Conservation (phyloP, 2,113 vertebrate genomes). For the Myrmecophaga tridactyla region DNA sequence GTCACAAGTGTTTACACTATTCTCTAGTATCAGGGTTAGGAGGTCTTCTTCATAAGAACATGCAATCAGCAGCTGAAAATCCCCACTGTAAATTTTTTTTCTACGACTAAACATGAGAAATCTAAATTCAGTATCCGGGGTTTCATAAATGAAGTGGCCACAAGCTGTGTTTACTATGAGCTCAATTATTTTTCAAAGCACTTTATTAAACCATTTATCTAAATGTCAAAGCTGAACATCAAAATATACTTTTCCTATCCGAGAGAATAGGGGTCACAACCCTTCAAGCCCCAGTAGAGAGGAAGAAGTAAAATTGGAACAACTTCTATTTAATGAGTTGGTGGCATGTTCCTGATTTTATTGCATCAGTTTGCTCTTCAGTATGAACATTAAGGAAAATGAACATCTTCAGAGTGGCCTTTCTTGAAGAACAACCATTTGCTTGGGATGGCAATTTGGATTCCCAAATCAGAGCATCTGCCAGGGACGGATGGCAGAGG, state of each 20-base stretch:
- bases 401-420: fast-evolving
- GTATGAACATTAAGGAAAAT: not conserved
- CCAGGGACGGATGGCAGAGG: not conserved
- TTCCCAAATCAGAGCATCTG: too few species aligned
- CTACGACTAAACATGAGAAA: not conserved
- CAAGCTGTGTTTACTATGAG: conserved; percentile 40
- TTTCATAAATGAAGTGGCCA: not conserved
- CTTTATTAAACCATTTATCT: conserved; percentile 64
- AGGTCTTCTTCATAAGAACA: not conserved
- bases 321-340: not conserved
- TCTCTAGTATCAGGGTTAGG: fast-evolving
- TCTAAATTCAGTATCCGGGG: not conserved
- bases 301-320: not conserved
- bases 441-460: not conserved
- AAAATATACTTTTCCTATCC: conserved; percentile 55
- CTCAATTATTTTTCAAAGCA: conserved; percentile 8
- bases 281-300: not conserved
- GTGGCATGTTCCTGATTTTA: not conserved
- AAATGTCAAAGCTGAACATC: not conserved
- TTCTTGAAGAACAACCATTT: not conserved
- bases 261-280: not conserved
- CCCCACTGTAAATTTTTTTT: not conserved
- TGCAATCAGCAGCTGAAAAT: not conserved
- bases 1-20: fast-evolving
- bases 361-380: not conserved